Evolutionary conservation across 1,140 invertebrate genomes (phyloP), one percentile per base, ranked within the genome.

Genomic region (Eufriesea mexicana): DNA sequence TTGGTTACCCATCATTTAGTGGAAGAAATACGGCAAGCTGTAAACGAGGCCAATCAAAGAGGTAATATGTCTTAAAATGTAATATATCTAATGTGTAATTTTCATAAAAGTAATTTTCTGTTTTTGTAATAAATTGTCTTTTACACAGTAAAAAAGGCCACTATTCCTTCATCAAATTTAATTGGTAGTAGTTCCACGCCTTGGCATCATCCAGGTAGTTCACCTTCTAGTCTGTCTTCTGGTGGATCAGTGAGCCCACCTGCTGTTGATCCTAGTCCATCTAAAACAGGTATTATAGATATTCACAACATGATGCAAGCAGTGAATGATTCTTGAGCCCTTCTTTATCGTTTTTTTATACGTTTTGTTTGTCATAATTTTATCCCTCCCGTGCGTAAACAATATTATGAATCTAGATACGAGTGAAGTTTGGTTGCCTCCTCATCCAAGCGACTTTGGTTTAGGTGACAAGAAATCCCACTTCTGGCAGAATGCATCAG

Each of bases 41-140:
- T 98, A 86, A 97, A 96, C 91, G 97, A 97, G 92, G 97, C 97
- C 79, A 97, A 97, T 95, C 96, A 96, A 86, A 95, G 96, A 96
- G 96, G 97, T 97, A 95, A 94, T 47, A 62, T n/a, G 9, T 18
- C 23, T 35, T 54, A 35, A n/a, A 35, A 35, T 35, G 35, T 28
- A 42, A 64, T 67, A 45, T 55, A 49, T 35, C 0, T 28, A 66
- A 51, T 49, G 4, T 23, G 16, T 35, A 18, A 62, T 10, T 75
- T 18, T 16, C n/a, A n/a, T 35, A 28, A 28, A 54, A 42, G 16
- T 25, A 59, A 72, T 51, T 28, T 28, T 18, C 1, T 47, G 12
- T 64, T 25, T 25, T 75, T 23, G 14, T 10, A 76, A 84, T 59
- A 20, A 57, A 18, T 49, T 62, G 14, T 45, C 42, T 68, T 75